phyloP scores from a whole-genome alignment of 1,140 invertebrate species.

The Heliconius nattereri region DNA sequence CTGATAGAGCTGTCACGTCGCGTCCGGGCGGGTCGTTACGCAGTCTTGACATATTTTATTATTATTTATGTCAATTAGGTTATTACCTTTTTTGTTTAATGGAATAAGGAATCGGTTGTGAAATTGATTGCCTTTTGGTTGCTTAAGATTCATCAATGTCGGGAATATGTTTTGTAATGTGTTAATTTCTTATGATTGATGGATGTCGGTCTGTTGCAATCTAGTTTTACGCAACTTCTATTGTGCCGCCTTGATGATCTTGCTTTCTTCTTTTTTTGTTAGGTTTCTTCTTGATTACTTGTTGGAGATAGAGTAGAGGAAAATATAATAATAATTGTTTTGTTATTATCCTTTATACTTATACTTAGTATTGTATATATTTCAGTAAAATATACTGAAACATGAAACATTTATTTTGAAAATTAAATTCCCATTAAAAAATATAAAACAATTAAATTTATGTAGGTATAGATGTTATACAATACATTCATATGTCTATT shows the following conservation, averaged over 20 bases:
- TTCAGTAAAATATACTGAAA: too few relatives aligned
- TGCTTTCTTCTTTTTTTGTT: conserved; percentile 16
- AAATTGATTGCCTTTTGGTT: conserved; percentile 78
- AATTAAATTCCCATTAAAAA: too few relatives aligned
- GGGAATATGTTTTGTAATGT: conserved; percentile 72
- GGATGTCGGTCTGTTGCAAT: conserved; percentile 71
- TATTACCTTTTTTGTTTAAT: conserved; percentile 78
- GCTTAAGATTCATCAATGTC: conserved; percentile 80
- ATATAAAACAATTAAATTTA: too few relatives aligned
- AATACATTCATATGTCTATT: neutral
- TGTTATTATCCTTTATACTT: neutral
- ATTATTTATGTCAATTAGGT: conserved; percentile 82
- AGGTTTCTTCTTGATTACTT: conserved; percentile 53
- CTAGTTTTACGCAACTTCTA: conserved; percentile 75
- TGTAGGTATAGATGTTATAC: too few relatives aligned
- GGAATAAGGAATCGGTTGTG: conserved; percentile 77
- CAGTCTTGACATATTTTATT: conserved; percentile 80
- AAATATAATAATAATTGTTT: neutral
- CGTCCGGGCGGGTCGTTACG: conserved; percentile 71
- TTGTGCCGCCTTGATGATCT: conserved; percentile 46
- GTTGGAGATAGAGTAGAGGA: conserved; percentile 40
- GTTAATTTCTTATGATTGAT: conserved; percentile 80
- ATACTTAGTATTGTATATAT: neutral
- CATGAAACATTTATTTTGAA: too few relatives aligned
- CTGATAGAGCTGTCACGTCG: conserved; percentile 78